A percentile compares a stretch with the other conserved stretches of the same genome.
Conservation (phyloP, 2,888 invertebrate genomes). For the Drosophila emarginata region DNA sequence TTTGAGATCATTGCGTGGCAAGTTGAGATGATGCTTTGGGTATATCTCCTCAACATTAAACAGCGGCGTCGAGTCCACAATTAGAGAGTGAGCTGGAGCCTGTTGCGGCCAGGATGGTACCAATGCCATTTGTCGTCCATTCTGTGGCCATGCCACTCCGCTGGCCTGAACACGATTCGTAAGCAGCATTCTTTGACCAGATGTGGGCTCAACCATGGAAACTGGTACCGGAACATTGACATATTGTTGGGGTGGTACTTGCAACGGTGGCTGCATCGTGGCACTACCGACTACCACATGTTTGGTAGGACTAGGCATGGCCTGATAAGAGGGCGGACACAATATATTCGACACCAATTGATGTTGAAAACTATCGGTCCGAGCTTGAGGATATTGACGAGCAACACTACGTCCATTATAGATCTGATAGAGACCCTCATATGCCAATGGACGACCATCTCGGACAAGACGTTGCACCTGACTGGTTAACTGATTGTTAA, state of each 20-base stretch:
- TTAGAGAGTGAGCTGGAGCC: conserved; percentile 87
- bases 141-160: conserved; percentile 83
- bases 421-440: conserved; percentile 87
- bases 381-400: conserved; percentile 86
- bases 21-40: conserved; percentile 85
- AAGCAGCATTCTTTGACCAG: conserved; percentile 90
- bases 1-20: conserved; percentile 85
- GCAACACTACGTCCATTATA: conserved; percentile 88
- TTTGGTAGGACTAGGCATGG: conserved; percentile 87
- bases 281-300: conserved; percentile 84
- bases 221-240: conserved; percentile 88
- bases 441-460: conserved; percentile 87
- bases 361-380: conserved; percentile 93
- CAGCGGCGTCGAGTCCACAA: conserved; percentile 90
- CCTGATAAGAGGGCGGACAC: conserved; percentile 94
- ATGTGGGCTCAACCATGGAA: conserved; percentile 94
- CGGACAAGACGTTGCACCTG: conserved; percentile 88
- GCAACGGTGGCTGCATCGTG: conserved; percentile 83
- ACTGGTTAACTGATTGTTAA: conserved; percentile 93
- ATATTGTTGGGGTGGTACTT: conserved; percentile 92
- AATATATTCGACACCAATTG: conserved; percentile 96
- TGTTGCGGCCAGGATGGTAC: conserved; percentile 93
- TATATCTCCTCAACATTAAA: conserved; percentile 85
- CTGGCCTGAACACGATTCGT: conserved; percentile 84
- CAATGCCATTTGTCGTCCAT: conserved; percentile 89